Base-by-base conservation (phyloP, 1,140 invertebrate species). In the Calliopsis andreniformis region DNA sequence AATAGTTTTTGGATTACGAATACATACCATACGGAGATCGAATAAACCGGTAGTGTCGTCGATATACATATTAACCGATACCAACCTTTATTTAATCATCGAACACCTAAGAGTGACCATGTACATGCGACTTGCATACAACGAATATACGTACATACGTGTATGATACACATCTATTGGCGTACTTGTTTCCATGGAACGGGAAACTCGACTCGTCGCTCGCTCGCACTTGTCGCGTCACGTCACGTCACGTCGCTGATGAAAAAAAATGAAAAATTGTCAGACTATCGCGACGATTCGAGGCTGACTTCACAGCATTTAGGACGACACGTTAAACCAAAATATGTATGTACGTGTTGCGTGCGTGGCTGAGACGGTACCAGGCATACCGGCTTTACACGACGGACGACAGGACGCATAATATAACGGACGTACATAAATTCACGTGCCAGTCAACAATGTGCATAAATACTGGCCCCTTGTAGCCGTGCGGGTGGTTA, bases 401-500 rank as follows among this genome's bases (percentile, higher is more conserved):
- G 87, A 77, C 82, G 86, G 83, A 89, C 88, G 86, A 89, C 89
- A 90, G 81, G 86, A 89, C 89, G 89, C 89, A 91, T 91, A 92
- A 91, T 90, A 90, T 88, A 91, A 91, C 89, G 89, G 90, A 92
- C 89, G 91, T 87, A 87, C 90, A 91, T 92, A 92, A 92, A 91
- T 91, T 87, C 86, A 89, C 71, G 85, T 91, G 91, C 87, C 91
- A 92, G 89, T 92, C 91, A 92, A 91, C 90, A 91, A 92, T 92
- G 91, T 91, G 88, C 91, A 92, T 92, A 92, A 92, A 92, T 92
- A 92, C 90, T 90, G 82, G 83, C 81, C 89, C 86, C 88, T 91
- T 87, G 88, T 80, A 87, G 78, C 83, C 45, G 80, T 66, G 81
- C 55, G 76, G 75, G 55, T 4, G 49, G 53, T 39, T 45, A 55